Evolutionary conservation across 2,888 invertebrate genomes (phyloP).

Genomic region (Dicyrtomina minuta): DNA sequence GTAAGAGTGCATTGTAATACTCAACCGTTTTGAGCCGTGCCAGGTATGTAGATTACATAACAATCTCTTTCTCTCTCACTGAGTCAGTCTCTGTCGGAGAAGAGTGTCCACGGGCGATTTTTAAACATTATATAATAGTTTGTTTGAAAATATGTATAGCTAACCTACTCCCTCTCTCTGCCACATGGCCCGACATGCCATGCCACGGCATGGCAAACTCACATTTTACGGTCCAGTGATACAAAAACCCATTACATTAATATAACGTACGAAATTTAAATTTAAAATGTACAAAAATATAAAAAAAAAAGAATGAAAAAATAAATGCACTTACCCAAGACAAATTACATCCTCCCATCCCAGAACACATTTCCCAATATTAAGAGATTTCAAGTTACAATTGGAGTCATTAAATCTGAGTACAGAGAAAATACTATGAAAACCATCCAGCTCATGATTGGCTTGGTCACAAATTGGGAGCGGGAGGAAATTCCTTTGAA

Average conservation of each 20-base stretch:
- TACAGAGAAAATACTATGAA: constrained; percentile 59
- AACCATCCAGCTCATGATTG: constrained; percentile 57
- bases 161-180: too few species aligned
- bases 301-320: constrained; percentile 6
- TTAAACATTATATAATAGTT: too few species aligned
- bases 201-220: neutral
- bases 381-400: constrained; percentile 61
- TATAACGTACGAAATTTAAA: neutral
- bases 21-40: too few species aligned
- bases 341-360: constrained; percentile 62
- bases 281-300: neutral
- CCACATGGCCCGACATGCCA: too few species aligned
- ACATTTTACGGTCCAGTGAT: constrained; percentile 6
- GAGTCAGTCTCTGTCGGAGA: too few species aligned
- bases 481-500: constrained; percentile 61
- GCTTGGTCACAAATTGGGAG: constrained; percentile 59
- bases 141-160: neutral
- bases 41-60: too few species aligned
- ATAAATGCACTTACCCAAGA: constrained; percentile 56
- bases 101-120: neutral
- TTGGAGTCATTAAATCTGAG: constrained; percentile 57
- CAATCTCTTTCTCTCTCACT: too few species aligned
- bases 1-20: too few species aligned
- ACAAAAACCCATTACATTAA: neutral
- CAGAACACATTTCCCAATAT: constrained; percentile 63